phyloP scores from a whole-genome alignment of 2,113 vertebrate genomes.

The Trachemys scripta region DNA sequence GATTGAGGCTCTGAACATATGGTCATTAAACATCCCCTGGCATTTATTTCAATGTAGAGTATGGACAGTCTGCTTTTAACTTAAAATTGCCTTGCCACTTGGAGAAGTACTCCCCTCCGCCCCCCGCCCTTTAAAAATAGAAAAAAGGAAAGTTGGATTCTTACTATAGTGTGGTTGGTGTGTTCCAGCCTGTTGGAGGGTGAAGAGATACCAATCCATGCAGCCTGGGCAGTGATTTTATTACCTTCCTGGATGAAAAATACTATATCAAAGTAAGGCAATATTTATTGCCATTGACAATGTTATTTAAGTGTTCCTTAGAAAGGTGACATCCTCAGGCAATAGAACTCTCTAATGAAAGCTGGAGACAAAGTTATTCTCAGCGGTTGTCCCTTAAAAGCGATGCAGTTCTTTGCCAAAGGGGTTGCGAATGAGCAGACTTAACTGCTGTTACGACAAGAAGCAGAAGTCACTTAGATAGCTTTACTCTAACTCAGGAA shows the following conservation, averaged over 20 bases:
- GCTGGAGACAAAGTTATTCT: not conserved
- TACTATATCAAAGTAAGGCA: not conserved
- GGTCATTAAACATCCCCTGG: not conserved
- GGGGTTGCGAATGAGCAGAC: not conserved
- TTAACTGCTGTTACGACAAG: not conserved
- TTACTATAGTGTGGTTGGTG: not conserved
- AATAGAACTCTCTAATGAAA: not conserved
- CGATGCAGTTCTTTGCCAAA: not conserved
- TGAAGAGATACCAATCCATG: not conserved
- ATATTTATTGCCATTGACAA: not conserved
- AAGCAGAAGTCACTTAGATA: not conserved
- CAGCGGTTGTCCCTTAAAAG: not conserved
- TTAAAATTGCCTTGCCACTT: not conserved
- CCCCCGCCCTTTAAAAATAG: not conserved
- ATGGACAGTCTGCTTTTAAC: not conserved
- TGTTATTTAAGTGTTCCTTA: not conserved
- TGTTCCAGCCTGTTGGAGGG: not conserved
- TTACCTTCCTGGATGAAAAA: not conserved
- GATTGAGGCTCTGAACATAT: not conserved
- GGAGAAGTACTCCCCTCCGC: not conserved
- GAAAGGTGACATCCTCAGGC: not conserved
- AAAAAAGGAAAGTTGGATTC: not conserved
- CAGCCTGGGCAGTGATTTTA: not conserved
- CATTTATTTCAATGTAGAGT: not conserved
- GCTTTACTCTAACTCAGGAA: not conserved